Conservation (phyloP, 2,113 vertebrate species). For the Ictidomys tridecemlineatus region DNA sequence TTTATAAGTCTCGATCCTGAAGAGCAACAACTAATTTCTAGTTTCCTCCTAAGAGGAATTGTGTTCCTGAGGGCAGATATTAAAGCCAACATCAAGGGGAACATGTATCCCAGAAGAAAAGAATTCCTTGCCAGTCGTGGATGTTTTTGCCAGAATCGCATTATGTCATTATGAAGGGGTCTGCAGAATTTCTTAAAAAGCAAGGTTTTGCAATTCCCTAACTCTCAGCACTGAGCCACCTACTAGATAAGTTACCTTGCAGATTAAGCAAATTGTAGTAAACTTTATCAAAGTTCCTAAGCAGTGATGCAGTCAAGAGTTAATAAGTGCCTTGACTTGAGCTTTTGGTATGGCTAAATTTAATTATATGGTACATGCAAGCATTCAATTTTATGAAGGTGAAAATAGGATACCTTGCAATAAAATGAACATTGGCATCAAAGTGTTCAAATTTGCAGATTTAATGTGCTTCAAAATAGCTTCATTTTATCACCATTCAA, state of each 20-base stretch:
- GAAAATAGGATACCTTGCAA: conserved; percentile 84
- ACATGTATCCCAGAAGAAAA: background rate
- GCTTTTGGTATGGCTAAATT: conserved; percentile 84
- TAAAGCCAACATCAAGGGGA: background rate
- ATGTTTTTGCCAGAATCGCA: background rate
- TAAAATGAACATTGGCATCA: conserved; percentile 83
- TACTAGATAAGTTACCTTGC: conserved; percentile 14
- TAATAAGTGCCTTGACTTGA: conserved; percentile 83
- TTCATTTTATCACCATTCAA: conserved; percentile 83
- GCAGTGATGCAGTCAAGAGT: conserved; percentile 78
- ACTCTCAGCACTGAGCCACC: background rate
- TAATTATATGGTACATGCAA: conserved; percentile 86
- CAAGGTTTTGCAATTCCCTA: background rate
- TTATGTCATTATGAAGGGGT: background rate
- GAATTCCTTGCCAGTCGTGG: background rate
- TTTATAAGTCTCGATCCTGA: conserved; percentile 58
- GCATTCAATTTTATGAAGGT: conserved; percentile 88
- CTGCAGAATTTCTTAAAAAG: background rate
- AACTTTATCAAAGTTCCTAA: conserved; percentile 81
- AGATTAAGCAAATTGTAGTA: conserved; percentile 53
- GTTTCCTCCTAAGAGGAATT: conserved; percentile 44
- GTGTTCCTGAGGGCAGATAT: background rate
- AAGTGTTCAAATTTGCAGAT: conserved; percentile 83
- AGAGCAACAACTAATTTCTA: conserved; percentile 53
- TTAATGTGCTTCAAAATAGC: conserved; percentile 84